Base-by-base conservation (phyloP, 2,888 invertebrate species). In the Hirtodrosophila duncani region DNA sequence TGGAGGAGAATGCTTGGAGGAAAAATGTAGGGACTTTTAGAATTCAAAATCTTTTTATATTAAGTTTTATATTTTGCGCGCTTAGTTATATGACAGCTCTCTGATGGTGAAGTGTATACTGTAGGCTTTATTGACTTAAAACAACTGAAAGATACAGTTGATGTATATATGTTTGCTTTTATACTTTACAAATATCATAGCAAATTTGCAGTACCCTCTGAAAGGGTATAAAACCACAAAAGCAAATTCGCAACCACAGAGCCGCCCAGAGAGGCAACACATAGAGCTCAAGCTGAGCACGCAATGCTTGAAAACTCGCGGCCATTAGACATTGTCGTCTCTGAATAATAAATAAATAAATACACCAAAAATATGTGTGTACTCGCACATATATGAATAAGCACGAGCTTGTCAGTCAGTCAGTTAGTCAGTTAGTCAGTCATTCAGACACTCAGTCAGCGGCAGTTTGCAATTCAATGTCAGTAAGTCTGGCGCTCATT, bases 281-380 rank as follows among this genome's bases (percentile, higher is more conserved):
- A 26, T 9, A 9, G 24, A n/a, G 43, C 50, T 53, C 13, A 49
- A 58, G 44, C 34, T 26, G 49, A 55, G 44, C 58, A 58, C 63
- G 66, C 57, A 43, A 24, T 9, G 37, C 50, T n/a, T n/a, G n/a
- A n/a, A n/a, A n/a, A n/a, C n/a, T n/a, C n/a, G n/a, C 46, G 10
- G 37, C 63, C 61, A 67, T 71, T 68, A 68, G 51, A 44, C 50
- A 10, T 20, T 51, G 49, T 56, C 67, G 67, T 53, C 62, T 57
- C 57, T 46, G 57, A 51, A n/a, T n/a, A 53, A 59, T 42, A 49
- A 44, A 58, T 52, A 34, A 49, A 52, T 49, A 46, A 21, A 16
- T 51, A 43, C 31, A 41, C 45, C n/a, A n/a, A n/a, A 34, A 30
- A 39, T 30, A 39, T 34, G 34, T 34, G 53, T 33, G 34, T 26